Evolutionary conservation across 2,113 vertebrate genomes (phyloP).

Genomic region (Acanthochromis polyacanthus): DNA sequence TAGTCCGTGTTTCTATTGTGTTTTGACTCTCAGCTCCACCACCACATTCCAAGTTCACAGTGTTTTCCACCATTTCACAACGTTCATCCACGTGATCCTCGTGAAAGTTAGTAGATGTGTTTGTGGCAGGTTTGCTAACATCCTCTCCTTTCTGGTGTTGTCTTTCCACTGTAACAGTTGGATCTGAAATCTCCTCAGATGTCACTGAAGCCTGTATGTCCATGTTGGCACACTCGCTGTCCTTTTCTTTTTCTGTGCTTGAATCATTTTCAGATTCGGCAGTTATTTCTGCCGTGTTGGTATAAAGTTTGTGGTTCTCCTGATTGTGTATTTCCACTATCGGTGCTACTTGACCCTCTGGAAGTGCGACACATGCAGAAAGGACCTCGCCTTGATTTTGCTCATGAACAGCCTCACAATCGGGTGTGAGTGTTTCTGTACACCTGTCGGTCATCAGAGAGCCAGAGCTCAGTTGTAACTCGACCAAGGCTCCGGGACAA

Average conservation of each 20-base stretch:
- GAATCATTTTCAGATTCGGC: constrained; percentile 31
- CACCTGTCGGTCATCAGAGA: constrained; percentile 15
- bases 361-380: constrained; percentile 19
- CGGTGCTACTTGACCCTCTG: constrained; percentile 10
- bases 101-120: not conserved
- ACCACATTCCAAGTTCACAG: constrained; percentile 1
- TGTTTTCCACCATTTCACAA: constrained; percentile 30
- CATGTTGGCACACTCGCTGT: constrained; percentile 21
- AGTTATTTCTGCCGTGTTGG: constrained; percentile 11
- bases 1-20: constrained; percentile 10
- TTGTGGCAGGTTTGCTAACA: constrained; percentile 13
- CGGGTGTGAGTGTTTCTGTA: constrained; percentile 16
- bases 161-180: constrained; percentile 21
- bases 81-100: not conserved
- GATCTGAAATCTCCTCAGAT: constrained; percentile 20
- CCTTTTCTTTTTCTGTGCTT: constrained; percentile 15
- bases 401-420: constrained; percentile 12
- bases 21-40: not conserved
- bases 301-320: constrained; percentile 17
- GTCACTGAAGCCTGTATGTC: constrained; percentile 2
- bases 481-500: constrained; percentile 15
- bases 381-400: constrained; percentile 35
- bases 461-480: constrained; percentile 19
- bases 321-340: constrained; percentile 21
- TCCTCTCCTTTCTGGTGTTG: constrained; percentile 23